phyloP scores from a whole-genome alignment of 53 echinoderm and acorn worm species.

The Temnopleurus reevesii region DNA sequence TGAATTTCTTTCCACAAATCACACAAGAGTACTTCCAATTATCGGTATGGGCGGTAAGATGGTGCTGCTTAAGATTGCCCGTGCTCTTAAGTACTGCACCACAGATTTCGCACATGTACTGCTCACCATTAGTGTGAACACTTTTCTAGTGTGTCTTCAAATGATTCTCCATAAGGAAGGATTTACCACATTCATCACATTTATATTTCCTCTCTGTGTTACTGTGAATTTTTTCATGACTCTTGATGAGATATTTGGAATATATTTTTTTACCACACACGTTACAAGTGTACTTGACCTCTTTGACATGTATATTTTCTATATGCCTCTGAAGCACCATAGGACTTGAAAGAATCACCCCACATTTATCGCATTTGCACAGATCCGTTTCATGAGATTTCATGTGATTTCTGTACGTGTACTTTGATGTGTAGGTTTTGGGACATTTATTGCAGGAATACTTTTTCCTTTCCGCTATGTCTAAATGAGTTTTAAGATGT shows the following conservation, averaged over 20 bases:
- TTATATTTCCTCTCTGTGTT: not conserved
- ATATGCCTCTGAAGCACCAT: not conserved
- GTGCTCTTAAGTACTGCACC: conserved; percentile 31
- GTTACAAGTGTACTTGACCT: conserved; percentile 13
- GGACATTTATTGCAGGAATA: not conserved
- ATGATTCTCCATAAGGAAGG: not conserved
- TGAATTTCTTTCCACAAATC: conserved; percentile 25
- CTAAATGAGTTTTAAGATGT: not conserved
- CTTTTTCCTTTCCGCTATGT: not conserved
- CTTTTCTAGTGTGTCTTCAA: conserved; percentile 22
- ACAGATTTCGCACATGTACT: conserved; percentile 29
- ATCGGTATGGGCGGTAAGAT: conserved; percentile 33
- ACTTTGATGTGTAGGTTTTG: not conserved
- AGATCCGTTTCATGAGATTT: not conserved
- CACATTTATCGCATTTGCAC: not conserved
- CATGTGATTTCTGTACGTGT: not conserved
- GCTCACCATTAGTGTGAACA: conserved; percentile 33
- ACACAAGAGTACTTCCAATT: conserved; percentile 22
- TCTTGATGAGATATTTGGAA: not conserved
- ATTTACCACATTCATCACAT: conserved; percentile 28
- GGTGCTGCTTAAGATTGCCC: conserved; percentile 48
- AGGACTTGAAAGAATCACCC: not conserved
- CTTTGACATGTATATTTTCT: conserved; percentile 6
- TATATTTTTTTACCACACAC: conserved; percentile 34
- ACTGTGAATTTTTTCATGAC: conserved; percentile 9